These are phyloP conservation scores for Bolborhynchus lineola DNA, from an alignment of 2,113 vertebrate species.

Conservation along the genomic window DNA sequence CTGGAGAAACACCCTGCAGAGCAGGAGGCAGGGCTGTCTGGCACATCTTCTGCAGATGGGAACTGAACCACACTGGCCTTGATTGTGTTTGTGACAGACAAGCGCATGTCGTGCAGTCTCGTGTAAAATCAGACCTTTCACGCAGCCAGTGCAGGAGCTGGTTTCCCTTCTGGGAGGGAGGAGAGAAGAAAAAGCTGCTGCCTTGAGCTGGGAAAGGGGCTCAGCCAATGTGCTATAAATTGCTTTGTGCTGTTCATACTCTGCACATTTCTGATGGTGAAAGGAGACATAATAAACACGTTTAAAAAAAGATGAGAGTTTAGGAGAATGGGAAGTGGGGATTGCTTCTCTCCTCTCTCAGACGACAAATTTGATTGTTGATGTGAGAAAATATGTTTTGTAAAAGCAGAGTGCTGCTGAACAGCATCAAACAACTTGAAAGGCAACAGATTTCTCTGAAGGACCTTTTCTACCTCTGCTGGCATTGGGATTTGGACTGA, in stretches of 20 bases:
- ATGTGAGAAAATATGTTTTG: background rate
- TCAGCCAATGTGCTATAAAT: background rate
- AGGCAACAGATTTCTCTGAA: background rate
- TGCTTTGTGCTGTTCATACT: background rate
- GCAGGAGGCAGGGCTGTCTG: background rate
- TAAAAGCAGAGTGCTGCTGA: background rate
- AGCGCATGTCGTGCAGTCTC: accelerated
- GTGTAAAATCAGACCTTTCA: background rate
- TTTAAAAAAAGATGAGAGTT: background rate
- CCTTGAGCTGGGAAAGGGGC: background rate
- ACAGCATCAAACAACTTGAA: background rate
- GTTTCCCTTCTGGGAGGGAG: background rate
- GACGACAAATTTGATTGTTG: background rate
- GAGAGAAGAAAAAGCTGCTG: accelerated
- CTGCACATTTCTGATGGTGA: background rate
- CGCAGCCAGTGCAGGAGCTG: accelerated
- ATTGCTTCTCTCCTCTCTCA: background rate
- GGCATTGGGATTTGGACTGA: background rate
- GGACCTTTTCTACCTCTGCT: background rate
- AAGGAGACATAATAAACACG: background rate
- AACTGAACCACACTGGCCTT: background rate
- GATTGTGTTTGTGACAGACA: accelerated
- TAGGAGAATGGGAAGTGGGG: background rate
- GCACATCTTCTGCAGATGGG: background rate
- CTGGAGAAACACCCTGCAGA: background rate